Conservation (phyloP, 2,888 invertebrate genomes). For the Watsonalla cultraria region DNA sequence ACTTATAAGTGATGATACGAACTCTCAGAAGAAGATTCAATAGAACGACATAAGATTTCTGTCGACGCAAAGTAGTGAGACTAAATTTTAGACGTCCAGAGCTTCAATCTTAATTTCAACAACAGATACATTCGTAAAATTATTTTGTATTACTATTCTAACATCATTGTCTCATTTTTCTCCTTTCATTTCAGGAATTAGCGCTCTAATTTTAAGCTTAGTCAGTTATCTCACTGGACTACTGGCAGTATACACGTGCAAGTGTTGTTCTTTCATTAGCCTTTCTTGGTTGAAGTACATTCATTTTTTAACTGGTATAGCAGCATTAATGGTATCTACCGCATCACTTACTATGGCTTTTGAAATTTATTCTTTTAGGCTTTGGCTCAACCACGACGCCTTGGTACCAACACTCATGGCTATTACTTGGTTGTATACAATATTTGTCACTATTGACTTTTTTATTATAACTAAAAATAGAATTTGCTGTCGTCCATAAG, state of each 20-base stretch:
- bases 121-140: background rate
- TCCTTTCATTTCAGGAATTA: constrained; percentile 32
- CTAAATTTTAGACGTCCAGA: too few relatives aligned
- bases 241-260: constrained; percentile 22
- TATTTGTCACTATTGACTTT: constrained; percentile 33
- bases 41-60: too few relatives aligned
- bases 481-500: constrained; percentile 8
- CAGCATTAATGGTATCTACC: constrained; percentile 29
- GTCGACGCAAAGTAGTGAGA: too few relatives aligned
- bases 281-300: constrained; percentile 22
- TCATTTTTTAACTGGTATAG: constrained; percentile 34
- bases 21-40: too few relatives aligned
- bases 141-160: background rate
- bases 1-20: too few relatives aligned
- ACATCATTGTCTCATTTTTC: background rate
- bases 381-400: constrained; percentile 27
- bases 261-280: constrained; percentile 14
- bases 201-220: constrained; percentile 27
- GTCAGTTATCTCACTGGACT: constrained; percentile 30
- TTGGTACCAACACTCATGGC: constrained; percentile 13
- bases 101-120: too few relatives aligned
- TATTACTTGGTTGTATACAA: constrained; percentile 26
- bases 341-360: constrained; percentile 34
- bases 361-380: constrained; percentile 25
- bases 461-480: constrained; percentile 23